Base-by-base conservation (phyloP, 2,888 invertebrate species). In the Ophion obscuratus region DNA sequence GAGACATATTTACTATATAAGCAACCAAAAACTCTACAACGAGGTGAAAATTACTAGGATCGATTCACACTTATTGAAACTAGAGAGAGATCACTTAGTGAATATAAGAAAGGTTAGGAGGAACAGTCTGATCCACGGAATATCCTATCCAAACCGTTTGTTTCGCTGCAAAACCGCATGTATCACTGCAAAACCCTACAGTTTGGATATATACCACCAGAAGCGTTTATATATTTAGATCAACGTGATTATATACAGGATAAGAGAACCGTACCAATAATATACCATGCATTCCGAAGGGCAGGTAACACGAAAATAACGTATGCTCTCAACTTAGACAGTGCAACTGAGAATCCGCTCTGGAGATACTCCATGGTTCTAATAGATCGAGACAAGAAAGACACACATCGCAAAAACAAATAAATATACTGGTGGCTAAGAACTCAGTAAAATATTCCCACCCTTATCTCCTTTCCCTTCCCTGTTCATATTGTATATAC, bases 1-100 rank as follows among this genome's bases (percentile, higher is more conserved):
- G 2, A 71, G 83, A 2, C 81, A 74, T 44, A n/a, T 47, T 61
- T 61, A 86, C 10, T 75, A 71, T 7, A 11, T 82, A 0, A 81
- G 76, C 10, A 88, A 88, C 11, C 80, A 79, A 77, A 77, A 59
- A 47, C n/a, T 88, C 1, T 88, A 84, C 11, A 44, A 86, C 11
- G 17, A 20, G 59, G 83, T 83, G 0, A 70, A 76, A 2, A 84
- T 87, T 6, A 73, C 53, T 0, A 71, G 85, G 62, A 84, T 87
- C 2, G 87, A 87, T 24, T 40, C 61, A 11, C 74, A 74, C 11
- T 61, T 86, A 1, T 2, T 86, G 17, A 79, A 78, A 68, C 27
- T 88, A 11, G 81, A 44, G 0, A 77, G 85, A 73, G 79, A 87
- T 11, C 75, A 87, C 64, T 84, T 71, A 47, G 66, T 62, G 0